Evolutionary conservation across 2,888 invertebrate species (phyloP), one percentile per base, ranked within the genome.

Genomic region (Drosophila helvetica): DNA sequence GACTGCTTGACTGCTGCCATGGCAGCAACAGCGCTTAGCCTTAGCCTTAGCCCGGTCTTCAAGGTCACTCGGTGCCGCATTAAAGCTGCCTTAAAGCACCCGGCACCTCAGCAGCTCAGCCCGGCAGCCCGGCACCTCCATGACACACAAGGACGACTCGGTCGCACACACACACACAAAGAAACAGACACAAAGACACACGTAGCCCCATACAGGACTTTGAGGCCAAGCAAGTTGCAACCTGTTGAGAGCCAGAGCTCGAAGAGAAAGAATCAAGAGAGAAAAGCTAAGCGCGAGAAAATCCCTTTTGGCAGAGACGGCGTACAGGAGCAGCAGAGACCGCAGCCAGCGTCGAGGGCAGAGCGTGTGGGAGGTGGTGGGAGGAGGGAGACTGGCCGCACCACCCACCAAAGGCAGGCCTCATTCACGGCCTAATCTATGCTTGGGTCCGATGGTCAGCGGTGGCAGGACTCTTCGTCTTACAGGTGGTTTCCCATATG

Each of bases 251-350:
- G 43, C 18, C 18, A 63, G 25, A 63, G 63, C 69, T 62, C 55
- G 58, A 62, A 69, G 73, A 60, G 60, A 70, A 68, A 75, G 72
- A 77, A 71, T 42, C 56, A 70, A 38, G 45, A 79, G 77, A 80
- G 77, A 74, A 85, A 87, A 82, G 83, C 80, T 71, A 68, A 81
- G 54, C 74, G 72, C 75, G 70, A 69, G 68, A 67, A 87, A 87
- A 86, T n/a, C 15, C n/a, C 78, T 72, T 80, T 70, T 74, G 51
- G 46, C 61, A 62, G 59, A 27, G 27, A 27, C 27, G 27, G 1
- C 27, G 27, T 27, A n/a, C 2, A 38, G 53, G 7, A 53, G n/a
- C 48, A 60, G 48, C 47, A 70, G 17, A 30, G 30, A 17, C 19
- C 57, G 30, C 56, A 22, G 30, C 33, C 45, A 38, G 38, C 38